Evolutionary conservation across 2,888 invertebrate genomes (phyloP), one percentile per base, ranked within the genome.

Genomic region (Ptychoptera albimana): DNA sequence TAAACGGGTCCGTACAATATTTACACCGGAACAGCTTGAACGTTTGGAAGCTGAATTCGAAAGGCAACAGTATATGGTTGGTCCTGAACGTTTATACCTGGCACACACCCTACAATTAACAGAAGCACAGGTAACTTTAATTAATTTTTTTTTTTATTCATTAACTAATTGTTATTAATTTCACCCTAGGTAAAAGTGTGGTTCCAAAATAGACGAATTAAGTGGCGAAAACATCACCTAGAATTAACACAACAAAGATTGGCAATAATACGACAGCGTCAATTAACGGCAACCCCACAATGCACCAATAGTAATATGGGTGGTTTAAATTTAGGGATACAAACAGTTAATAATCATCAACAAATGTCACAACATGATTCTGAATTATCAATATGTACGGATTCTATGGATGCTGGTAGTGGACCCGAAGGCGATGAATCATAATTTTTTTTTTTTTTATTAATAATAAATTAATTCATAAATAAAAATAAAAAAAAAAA

Each of bases 61-160:
- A 55, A 67, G 92, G 35, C 94, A 94, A 57, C 94, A 96, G 64
- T 96, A 96, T 67, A 94, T 96, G 94, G 94, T 96, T 10, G 94
- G 94, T 0, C 93, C 92, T 0, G 94, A 94, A 65, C 69, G 94
- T 48, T 74, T 91, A 4, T 93, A 93, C 64, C 69, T 96, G 45
- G 96, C 96, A 0, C 83, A 87, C 50, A 82, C 87, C 0, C 66
- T 91, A 40, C 82, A 85, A 53, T 71, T 92, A 34, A 87, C 88
- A 0, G 91, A 91, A 60, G 88, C 88, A 5, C 89, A 91, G 73
- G 88, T 86, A 52, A 13, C 9, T 32, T 2, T 11, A 9, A 9
- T 32, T 32, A 32, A 8, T 30, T 30, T 30, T 12, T 5, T 3
- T n/a, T n/a, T n/a, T n/a, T n/a, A n/a, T n/a, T n/a, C n/a, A n/a